Evolutionary conservation across 2,888 invertebrate genomes (phyloP).

Genomic region (Lochmaea crataegi): DNA sequence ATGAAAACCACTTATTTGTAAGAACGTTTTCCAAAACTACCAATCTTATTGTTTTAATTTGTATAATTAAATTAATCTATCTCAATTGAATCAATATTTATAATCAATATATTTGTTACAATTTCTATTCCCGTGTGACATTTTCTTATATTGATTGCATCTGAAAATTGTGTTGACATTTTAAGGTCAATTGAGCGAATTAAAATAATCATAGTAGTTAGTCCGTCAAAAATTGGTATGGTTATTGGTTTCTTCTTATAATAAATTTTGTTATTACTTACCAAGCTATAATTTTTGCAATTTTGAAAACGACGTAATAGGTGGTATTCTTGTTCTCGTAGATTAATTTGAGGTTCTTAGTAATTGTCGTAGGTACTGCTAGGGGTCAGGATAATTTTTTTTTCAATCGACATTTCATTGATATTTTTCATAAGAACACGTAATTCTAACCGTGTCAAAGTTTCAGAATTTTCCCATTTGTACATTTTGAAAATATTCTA

Average conservation of each 20-base stretch:
- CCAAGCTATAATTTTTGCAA: conserved; percentile 28
- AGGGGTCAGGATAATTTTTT: neutral
- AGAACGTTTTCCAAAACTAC: too few relatives aligned
- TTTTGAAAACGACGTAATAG: conserved; percentile 24
- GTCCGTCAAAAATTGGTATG: conserved; percentile 27
- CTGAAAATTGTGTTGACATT: conserved; percentile 22
- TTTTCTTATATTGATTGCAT: neutral
- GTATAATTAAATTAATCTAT: too few relatives aligned
- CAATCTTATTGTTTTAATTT: too few relatives aligned
- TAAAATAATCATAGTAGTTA: conserved; percentile 32
- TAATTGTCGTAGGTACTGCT: conserved; percentile 19
- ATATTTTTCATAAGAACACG: neutral
- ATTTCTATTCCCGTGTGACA: conserved; percentile 23
- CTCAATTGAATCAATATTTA: too few relatives aligned
- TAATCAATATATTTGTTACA: neutral
- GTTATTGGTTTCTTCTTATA: conserved; percentile 33
- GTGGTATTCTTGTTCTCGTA: conserved; percentile 19
- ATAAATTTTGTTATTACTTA: conserved; percentile 30
- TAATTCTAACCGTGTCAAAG: too few relatives aligned
- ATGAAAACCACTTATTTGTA: too few relatives aligned
- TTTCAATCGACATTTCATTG: neutral
- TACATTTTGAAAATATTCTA: too few relatives aligned
- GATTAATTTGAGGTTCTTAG: conserved; percentile 21
- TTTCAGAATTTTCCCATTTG: too few relatives aligned
- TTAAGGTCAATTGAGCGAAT: conserved; percentile 29